Evolutionary conservation across 2,888 invertebrate species (phyloP), one percentile per base, ranked within the genome.

Genomic region (Steromphala cineraria): DNA sequence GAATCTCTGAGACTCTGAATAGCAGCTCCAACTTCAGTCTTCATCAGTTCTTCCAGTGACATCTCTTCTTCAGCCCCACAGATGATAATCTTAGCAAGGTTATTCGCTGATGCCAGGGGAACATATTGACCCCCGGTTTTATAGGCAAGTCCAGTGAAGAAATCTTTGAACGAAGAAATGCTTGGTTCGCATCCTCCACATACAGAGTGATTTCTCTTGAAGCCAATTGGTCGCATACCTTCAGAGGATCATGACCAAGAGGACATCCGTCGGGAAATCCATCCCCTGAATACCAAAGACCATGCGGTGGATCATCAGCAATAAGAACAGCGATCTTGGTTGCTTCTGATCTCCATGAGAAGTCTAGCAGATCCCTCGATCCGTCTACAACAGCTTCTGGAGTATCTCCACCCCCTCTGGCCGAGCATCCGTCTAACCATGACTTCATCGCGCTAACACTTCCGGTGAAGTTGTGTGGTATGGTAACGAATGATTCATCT

Each of bases 341-440:
- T 3, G 92, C 88, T 7, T 90, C 87, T 2, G 86, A 83, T 46
- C 92, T 75, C 92, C 92, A 92, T 62, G 76, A 86, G 5, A 92
- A 85, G 80, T 91, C 91, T 13, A 89, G 77, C 28, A 91, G 79
- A 76, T 90, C 88, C 79, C 91, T 89, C 7, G 92, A 81, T 19
- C 90, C 92, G 78, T 92, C 91, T 0, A 91, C 91, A 0, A 92
- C 92, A 15, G 91, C 91, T 78, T 92, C 92, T 0, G 92, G 91
- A 0, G 79, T 67, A 80, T 92, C 92, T 0, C 92, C 91, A 24
- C 92, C 92, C 17, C 92, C 92, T 3, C 21, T 17, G 0, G 92
- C 92, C 0, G 75, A 62, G 53, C 91, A 90, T 3, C 75, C 71
- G 71, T 89, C 86, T 53, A 92, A 83, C 90, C 90, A 90, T 4